Percentiles rank a stretch among this genome's conserved stretches.
phyloP scores from a whole-genome alignment of 2,113 vertebrate species.

The Tupaia chinensis region DNA sequence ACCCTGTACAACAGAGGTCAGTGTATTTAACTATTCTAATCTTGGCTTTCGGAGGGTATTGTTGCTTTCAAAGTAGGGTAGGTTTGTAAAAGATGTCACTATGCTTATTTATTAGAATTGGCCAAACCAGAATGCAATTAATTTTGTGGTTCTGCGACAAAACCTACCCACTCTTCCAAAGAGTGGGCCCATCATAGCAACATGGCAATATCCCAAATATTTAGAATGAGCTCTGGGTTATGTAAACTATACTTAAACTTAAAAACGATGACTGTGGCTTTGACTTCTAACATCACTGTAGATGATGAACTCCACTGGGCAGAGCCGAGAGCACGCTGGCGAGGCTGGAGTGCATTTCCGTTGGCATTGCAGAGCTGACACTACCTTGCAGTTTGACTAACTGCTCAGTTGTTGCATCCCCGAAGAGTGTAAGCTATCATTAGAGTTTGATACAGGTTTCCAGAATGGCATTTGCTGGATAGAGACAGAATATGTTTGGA shows the following conservation, averaged over 20 bases:
- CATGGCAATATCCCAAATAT: background rate
- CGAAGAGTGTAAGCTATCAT: background rate
- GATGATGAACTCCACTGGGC: background rate
- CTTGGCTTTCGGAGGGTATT: background rate
- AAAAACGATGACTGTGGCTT: background rate
- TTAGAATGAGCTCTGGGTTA: slow-evolving; percentile 34
- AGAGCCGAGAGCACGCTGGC: background rate
- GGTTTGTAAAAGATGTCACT: background rate
- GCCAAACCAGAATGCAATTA: background rate
- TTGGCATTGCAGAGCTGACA: background rate
- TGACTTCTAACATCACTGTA: background rate
- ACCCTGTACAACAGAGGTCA: slow-evolving; percentile 26
- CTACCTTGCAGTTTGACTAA: background rate
- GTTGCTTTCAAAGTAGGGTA: background rate
- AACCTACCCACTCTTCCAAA: background rate
- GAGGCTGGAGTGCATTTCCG: background rate
- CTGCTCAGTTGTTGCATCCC: background rate
- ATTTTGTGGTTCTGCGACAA: background rate
- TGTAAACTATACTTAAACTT: slow-evolving; percentile 43
- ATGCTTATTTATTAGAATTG: background rate
- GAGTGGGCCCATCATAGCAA: background rate
- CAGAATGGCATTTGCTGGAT: slow-evolving; percentile 48
- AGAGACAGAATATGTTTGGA: slow-evolving; percentile 52
- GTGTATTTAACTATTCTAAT: background rate
- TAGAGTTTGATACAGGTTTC: slow-evolving; percentile 55